Evolutionary conservation across 2,888 invertebrate genomes (phyloP), one percentile per base, ranked within the genome.

Genomic region (Heliconius ethilla): DNA sequence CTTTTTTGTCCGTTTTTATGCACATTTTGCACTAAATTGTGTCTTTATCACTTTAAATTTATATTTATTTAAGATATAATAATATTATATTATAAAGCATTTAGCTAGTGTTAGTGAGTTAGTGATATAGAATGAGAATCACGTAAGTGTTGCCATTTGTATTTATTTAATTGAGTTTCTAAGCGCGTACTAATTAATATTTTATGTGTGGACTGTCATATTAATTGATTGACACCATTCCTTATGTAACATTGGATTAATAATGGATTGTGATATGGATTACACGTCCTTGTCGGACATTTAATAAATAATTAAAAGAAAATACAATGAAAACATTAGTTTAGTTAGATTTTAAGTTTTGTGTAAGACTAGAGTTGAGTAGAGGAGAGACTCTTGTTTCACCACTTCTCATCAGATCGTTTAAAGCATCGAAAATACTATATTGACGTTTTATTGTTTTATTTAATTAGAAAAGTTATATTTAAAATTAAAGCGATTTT

Each of bases 21-120:
- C 89, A 90, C 89, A 87, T 89, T 90, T 87, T 89, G 89, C 89
- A 90, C 81, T 83, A 80, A 78, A 75, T 79, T 83, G 77, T 62
- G 74, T 78, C 76, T 82, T 78, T 63, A 75, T 74, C 77, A 81
- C 76, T 75, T 77, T 72, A 5, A 51, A 65, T 80, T 25, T n/a
- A 69, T 40, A 69, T 45, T 77, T 40, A 45, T 29, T 75, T 76
- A 9, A 75, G 73, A 79, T 65, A 29, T 6, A 72, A 69, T 76
- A 29, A 33, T 6, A 33, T 66, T 29, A 51, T 29, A 69, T 51
- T 51, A 51, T 73, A 59, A 76, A 72, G 76, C 76, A 45, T 65
- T n/a, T 70, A 74, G 70, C 70, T 76, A 81, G 78, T 78, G 63
- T 74, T 75, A 77, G 66, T 75, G 74, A 69, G 82, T 83, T 81